These are phyloP conservation scores for Serranus cabrilla DNA, from an alignment of 2,797 vertebrate species.

Conservation along the genomic window DNA sequence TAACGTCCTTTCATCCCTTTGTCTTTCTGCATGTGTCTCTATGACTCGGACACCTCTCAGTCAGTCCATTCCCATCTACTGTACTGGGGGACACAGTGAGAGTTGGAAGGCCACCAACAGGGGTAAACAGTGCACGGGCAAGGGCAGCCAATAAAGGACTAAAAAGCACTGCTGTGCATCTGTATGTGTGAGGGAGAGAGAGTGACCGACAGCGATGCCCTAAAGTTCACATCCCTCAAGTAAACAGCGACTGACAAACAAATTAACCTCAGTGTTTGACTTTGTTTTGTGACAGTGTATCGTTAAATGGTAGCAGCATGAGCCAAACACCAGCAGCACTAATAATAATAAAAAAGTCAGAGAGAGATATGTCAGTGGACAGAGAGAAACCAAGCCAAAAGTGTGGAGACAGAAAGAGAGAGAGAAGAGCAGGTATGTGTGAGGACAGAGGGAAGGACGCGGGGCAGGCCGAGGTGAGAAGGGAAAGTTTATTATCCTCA, in stretches of 20 bases:
- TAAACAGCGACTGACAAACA: constrained; percentile 35
- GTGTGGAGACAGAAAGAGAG: constrained; percentile 11
- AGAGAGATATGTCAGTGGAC: constrained; percentile 3
- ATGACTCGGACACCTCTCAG: constrained; percentile 20
- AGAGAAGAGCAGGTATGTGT: constrained; percentile 21
- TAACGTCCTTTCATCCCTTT: neutral
- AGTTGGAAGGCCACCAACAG: constrained; percentile 56
- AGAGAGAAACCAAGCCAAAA: constrained; percentile 27
- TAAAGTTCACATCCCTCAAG: constrained; percentile 20
- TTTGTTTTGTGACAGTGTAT: constrained; percentile 42
- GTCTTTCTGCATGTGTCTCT: constrained; percentile 19
- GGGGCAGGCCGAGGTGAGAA: constrained; percentile 41
- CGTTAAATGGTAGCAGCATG: constrained; percentile 20
- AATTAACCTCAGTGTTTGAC: constrained; percentile 55
- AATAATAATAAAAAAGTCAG: constrained; percentile 27
- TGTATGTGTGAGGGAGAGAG: neutral
- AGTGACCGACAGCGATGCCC: constrained; percentile 12
- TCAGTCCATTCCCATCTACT: constrained; percentile 12
- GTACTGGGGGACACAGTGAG: constrained; percentile 21
- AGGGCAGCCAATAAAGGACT: constrained; percentile 45
- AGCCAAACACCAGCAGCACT: constrained; percentile 25
- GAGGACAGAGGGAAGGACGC: constrained; percentile 63
- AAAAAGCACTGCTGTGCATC: constrained; percentile 12
- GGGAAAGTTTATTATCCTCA: constrained; percentile 62
- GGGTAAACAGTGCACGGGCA: constrained; percentile 24